Conservation (phyloP, 2,797 vertebrate species). For the Bradypus variegatus region DNA sequence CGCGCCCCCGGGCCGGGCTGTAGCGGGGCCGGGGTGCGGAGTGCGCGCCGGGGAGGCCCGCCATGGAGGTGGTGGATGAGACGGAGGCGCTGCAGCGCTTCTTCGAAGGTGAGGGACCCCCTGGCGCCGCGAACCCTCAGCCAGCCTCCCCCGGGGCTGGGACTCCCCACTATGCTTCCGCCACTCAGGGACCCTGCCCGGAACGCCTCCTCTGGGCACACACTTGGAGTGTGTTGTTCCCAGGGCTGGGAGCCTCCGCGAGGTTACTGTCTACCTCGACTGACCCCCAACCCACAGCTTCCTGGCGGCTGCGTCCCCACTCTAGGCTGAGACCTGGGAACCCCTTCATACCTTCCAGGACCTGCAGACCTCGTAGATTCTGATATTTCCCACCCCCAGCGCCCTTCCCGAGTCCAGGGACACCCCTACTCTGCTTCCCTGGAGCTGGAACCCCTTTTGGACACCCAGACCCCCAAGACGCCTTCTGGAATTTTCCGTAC, state of each 20-base stretch:
- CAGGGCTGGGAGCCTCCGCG: background rate
- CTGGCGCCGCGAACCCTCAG: background rate
- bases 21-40: slow-evolving; percentile 64
- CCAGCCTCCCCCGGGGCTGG: background rate
- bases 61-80: slow-evolving; percentile 99
- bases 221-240: background rate
- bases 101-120: slow-evolving; percentile 88
- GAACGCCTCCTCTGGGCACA: background rate
- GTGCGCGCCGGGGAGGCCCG: slow-evolving; percentile 71
- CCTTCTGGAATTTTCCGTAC: background rate
- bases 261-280: background rate
- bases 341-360: background rate
- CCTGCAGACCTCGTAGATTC: background rate
- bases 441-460: background rate
- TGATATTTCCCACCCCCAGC: background rate
- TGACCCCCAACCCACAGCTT: background rate
- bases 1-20: slow-evolving; percentile 53
- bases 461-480: background rate
- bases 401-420: background rate
- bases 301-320: background rate
- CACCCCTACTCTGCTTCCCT: background rate
- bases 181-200: background rate
- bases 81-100: slow-evolving; percentile 98
- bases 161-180: background rate
- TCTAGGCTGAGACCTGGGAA: background rate